A percentile compares a stretch with the other conserved stretches of the same genome.
These are phyloP conservation scores for Microctonus brassicae DNA, from an alignment of 2,888 invertebrate genomes.

Conservation along the genomic window DNA sequence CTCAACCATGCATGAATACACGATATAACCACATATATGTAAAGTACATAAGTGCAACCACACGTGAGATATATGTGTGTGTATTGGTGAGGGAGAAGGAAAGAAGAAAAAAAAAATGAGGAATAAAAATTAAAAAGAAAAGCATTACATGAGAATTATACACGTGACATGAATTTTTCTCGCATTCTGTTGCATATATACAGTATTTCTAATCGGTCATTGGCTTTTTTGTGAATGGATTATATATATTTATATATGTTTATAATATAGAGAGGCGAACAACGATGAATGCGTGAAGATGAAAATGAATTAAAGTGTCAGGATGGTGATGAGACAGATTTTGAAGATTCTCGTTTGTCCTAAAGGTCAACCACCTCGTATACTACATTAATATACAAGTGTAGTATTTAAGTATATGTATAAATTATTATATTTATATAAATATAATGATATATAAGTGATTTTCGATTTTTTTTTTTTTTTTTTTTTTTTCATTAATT, in stretches of 20 bases:
- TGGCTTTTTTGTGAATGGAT: slow-evolving; percentile 10
- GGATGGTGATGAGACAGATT: not conserved
- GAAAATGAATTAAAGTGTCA: not conserved
- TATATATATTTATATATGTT: too few relatives aligned
- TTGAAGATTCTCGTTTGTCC: not conserved
- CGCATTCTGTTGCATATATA: not conserved
- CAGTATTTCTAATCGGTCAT: slow-evolving; percentile 5
- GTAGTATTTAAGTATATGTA: not conserved
- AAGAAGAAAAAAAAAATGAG: not conserved
- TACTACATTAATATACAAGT: not conserved
- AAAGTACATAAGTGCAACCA: not conserved
- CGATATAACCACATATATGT: not conserved
- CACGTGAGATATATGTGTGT: slow-evolving; percentile 7
- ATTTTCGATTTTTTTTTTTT: not conserved
- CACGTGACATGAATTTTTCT: slow-evolving; percentile 32
- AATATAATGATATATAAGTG: slow-evolving; percentile 2
- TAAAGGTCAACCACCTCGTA: slow-evolving; percentile 24
- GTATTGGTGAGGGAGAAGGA: not conserved
- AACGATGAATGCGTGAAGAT: not conserved
- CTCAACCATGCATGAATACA: not conserved
- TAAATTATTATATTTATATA: too few relatives aligned
- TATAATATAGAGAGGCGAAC: not conserved
- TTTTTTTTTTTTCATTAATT: not conserved
- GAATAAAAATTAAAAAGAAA: slow-evolving; percentile 3
- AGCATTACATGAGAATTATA: not conserved